These are phyloP conservation scores for Dryoscopus gambensis DNA, from an alignment of 2,113 vertebrate genomes.

Conservation along the genomic window DNA sequence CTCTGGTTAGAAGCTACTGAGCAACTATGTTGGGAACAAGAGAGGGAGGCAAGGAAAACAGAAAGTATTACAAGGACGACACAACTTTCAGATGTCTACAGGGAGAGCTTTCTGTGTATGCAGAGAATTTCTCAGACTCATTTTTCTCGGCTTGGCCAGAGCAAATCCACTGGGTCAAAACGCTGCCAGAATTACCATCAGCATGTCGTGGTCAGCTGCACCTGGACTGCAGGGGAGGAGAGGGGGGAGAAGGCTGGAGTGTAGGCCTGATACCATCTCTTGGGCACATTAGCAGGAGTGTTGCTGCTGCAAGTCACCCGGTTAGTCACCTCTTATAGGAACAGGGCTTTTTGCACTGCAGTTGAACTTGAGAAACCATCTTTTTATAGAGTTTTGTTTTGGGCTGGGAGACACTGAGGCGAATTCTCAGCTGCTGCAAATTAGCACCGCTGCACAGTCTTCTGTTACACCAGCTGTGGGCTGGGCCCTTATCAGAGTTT, in stretches of 20 bases:
- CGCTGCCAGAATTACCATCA: not conserved
- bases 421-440: slow-evolving; percentile 59
- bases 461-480: slow-evolving; percentile 29
- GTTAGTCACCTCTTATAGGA: not conserved
- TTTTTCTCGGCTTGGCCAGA: not conserved
- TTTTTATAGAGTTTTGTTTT: slow-evolving; percentile 50
- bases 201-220: not conserved
- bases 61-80: not conserved
- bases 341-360: not conserved
- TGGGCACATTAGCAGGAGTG: not conserved
- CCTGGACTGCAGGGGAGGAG: not conserved
- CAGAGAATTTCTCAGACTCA: not conserved
- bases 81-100: not conserved
- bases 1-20: not conserved
- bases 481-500: not conserved
- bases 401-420: not conserved
- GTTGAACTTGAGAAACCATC: slow-evolving; percentile 25
- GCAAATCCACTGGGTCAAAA: not conserved
- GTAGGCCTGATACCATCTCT: not conserved
- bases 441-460: slow-evolving; percentile 26
- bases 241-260: not conserved
- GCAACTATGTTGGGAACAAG: not conserved
- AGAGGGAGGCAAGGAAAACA: not conserved
- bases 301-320: not conserved
- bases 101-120: not conserved